Base-by-base conservation (phyloP, 2,113 vertebrate genomes). In the Butastur rufipennis region DNA sequence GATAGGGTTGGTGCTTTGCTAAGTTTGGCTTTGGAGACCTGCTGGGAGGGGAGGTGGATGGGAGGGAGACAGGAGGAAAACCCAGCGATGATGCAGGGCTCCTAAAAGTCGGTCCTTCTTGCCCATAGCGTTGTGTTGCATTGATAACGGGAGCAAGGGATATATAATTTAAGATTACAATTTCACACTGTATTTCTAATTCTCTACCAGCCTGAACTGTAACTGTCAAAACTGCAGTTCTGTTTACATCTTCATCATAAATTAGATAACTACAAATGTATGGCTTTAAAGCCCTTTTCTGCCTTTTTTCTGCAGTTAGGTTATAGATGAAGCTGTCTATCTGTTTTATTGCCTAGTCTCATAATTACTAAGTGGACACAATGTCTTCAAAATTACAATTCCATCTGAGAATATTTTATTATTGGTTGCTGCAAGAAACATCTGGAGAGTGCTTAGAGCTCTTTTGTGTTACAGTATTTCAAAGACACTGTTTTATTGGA, bases 401-500 rank as follows among this genome's bases (percentile, higher is more conserved):
- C 56, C 8, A 38, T 42, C 65, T 85, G 81, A 86, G 79, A 73
- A 66, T 65, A 86, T 87, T 95, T 95, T 74, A 52, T 92, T 92
- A 61, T 52, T 73, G 34, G 50, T 86, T 84, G 66, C 67, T 93
- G 58, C 84, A 70, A 93, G 81, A 95, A 94, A 73, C 87, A 91
- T 94, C 87, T 89, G 87, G 66, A 91, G 86, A 72, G 48, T 85
- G 48, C 70, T 91, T 91, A 55, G 34, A 90, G 81, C 58, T 89
- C 19, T 72, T 53, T 52, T 74, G 68, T 32, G 16, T 71, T 94
- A 32, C 12, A 71, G 10, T 20, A 10, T 91, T 81, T 81, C 48
- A 65, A 72, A 81, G 14, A 53, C 3, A 13, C 4, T 9, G 9
- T 77, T 96, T 86, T 89, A 88, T 75, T 83, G 63, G 31, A 59